Evolutionary conservation across 37 sponge, comb jelly and placozoan species (phyloP).

Genomic region (Haliclona indistincta): DNA sequence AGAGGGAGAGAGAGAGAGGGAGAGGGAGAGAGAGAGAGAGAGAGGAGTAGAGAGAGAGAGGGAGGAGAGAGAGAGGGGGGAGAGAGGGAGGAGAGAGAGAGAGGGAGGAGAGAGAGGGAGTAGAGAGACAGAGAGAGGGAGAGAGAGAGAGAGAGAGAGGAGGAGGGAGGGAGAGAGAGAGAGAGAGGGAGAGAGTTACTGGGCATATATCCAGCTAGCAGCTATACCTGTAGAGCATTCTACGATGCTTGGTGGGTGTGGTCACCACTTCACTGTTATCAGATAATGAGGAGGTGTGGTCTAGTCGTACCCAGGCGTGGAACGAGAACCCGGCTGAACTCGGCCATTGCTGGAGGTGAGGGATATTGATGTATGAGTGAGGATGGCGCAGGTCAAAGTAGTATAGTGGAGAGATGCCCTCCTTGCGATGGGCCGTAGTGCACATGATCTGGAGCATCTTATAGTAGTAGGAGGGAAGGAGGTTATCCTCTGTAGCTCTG

Average conservation of each 20-base stretch:
- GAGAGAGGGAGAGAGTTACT: too few species aligned
- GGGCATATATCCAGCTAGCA: too few species aligned
- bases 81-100: neutral
- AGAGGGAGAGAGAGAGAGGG: conserved; percentile 19
- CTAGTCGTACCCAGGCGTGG: conserved; percentile 68
- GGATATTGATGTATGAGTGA: conserved; percentile 30
- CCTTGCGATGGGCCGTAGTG: conserved; percentile 38
- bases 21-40: conserved; percentile 51
- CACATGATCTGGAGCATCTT: conserved; percentile 44
- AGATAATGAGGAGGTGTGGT: conserved; percentile 19
- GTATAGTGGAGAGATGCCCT: conserved; percentile 39
- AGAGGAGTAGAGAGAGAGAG: conserved; percentile 9
- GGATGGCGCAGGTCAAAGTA: conserved; percentile 63
- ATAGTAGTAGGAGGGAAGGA: conserved; percentile 65
- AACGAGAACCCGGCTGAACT: conserved; percentile 54
- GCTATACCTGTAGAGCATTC: conserved; percentile 73
- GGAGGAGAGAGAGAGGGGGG: neutral
- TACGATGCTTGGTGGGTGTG: conserved; percentile 33
- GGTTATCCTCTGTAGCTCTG: conserved; percentile 39
- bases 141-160: neutral
- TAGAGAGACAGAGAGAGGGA: neutral
- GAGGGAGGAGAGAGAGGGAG: too few species aligned
- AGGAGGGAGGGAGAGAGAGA: neutral
- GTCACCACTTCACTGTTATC: neutral
- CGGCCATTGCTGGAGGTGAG: conserved; percentile 44